A percentile compares a stretch with the other conserved stretches of the same genome.
These are phyloP conservation scores for Harmothoe impar DNA, from an alignment of 2,888 invertebrate species.

Conservation along the genomic window DNA sequence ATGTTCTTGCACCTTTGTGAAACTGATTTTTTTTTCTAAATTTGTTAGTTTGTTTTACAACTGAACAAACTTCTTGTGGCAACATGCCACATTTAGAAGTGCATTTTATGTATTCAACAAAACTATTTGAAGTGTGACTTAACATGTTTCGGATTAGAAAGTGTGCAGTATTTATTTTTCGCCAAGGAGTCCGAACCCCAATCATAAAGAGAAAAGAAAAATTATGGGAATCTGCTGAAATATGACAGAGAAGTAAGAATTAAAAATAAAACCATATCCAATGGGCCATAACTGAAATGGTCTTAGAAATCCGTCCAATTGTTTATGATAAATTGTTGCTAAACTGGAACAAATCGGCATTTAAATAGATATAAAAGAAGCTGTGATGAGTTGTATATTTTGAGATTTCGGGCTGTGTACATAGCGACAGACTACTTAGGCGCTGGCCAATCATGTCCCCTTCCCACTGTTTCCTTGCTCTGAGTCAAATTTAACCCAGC, in stretches of 20 bases:
- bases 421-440: background rate
- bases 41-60: background rate
- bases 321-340: background rate
- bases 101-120: conserved; percentile 17
- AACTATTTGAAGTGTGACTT: background rate
- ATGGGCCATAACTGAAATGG: background rate
- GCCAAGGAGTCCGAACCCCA: background rate
- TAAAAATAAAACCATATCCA: background rate
- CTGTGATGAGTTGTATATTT: conserved; percentile 61
- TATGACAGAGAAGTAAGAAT: background rate
- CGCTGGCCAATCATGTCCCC: background rate
- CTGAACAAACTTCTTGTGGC: conserved; percentile 59
- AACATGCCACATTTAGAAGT: conserved; percentile 19
- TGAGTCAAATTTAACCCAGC: too few relatives aligned
- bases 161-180: background rate
- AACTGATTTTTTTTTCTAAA: background rate
- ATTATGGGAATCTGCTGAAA: conserved; percentile 46
- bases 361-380: conserved; percentile 12
- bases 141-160: conserved; percentile 28
- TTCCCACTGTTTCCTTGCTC: background rate
- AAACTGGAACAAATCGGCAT: background rate
- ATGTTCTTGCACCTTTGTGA: background rate
- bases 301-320: conserved; percentile 57
- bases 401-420: conserved; percentile 11
- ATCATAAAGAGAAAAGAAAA: background rate